Percentiles rank a stretch among this genome's conserved stretches.
These are phyloP conservation scores for Pammene aurita DNA, from an alignment of 2,888 invertebrate genomes.

Conservation along the genomic window DNA sequence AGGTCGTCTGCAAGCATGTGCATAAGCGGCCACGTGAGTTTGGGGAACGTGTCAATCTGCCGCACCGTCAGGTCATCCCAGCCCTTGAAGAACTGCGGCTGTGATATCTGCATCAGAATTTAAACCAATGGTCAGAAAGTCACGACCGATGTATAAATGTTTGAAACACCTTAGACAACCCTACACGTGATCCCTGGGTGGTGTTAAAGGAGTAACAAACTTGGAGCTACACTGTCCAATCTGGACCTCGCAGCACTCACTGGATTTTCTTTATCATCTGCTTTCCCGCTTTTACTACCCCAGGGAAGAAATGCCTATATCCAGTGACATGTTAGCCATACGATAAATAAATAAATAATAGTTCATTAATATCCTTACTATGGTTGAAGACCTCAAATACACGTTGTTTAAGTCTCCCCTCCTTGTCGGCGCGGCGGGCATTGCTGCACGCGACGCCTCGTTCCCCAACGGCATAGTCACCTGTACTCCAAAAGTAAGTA, in stretches of 20 bases:
- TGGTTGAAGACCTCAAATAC: slow-evolving; percentile 56
- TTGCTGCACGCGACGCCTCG: slow-evolving; percentile 48
- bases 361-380: slow-evolving; percentile 51
- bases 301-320: too few relatives aligned
- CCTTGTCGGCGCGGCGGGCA: slow-evolving; percentile 57
- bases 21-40: slow-evolving; percentile 69
- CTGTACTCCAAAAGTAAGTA: background rate
- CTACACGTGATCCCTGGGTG: too few relatives aligned
- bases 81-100: slow-evolving; percentile 65
- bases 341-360: too few relatives aligned
- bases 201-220: too few relatives aligned
- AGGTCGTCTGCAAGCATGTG: slow-evolving; percentile 66
- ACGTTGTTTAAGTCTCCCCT: slow-evolving; percentile 62
- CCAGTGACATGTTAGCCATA: too few relatives aligned
- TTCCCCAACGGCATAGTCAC: slow-evolving; percentile 49
- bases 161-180: too few relatives aligned
- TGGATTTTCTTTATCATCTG: too few relatives aligned
- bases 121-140: too few relatives aligned
- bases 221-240: too few relatives aligned
- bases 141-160: too few relatives aligned
- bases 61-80: slow-evolving; percentile 66
- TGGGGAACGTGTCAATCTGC: slow-evolving; percentile 70
- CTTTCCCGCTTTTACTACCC: too few relatives aligned
- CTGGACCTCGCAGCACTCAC: too few relatives aligned
- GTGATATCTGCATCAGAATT: slow-evolving; percentile 55